Percentiles rank a stretch among this genome's conserved stretches.
These are phyloP conservation scores for Anthophora plumipes DNA, from an alignment of 2,888 invertebrate species.

Conservation along the genomic window DNA sequence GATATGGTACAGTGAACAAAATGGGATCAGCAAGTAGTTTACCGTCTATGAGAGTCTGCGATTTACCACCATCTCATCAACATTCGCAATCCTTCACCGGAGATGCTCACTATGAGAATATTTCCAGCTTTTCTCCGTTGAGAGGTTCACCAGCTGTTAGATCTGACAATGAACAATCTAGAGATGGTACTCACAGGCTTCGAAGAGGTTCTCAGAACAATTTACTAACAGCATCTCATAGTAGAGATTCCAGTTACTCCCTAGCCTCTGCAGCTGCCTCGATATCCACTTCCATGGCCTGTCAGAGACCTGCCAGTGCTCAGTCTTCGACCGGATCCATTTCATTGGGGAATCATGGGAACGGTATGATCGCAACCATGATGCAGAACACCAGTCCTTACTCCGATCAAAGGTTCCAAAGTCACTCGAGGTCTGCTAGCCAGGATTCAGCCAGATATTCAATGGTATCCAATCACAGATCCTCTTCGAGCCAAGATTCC, in stretches of 20 bases:
- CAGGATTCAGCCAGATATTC: conserved; percentile 66
- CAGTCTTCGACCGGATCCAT: conserved; percentile 69
- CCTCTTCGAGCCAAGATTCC: conserved; percentile 71
- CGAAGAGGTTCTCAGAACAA: conserved; percentile 60
- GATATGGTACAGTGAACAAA: conserved; percentile 74
- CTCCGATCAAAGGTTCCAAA: conserved; percentile 53
- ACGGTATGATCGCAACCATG: conserved; percentile 26
- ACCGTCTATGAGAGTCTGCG: conserved; percentile 82
- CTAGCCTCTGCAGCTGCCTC: conserved; percentile 67
- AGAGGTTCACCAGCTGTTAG: conserved; percentile 70
- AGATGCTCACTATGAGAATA: conserved; percentile 81
- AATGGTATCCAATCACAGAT: conserved; percentile 75
- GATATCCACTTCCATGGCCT: conserved; percentile 69
- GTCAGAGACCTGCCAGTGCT: conserved; percentile 74
- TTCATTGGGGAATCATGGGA: conserved; percentile 52
- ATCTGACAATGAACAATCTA: conserved; percentile 65
- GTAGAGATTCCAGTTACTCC: conserved; percentile 79
- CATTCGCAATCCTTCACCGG: conserved; percentile 83
- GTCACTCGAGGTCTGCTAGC: conserved; percentile 76
- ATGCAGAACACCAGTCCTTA: conserved; percentile 50
- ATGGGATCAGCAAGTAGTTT: conserved; percentile 82
- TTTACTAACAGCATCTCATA: conserved; percentile 68
- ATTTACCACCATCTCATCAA: conserved; percentile 77
- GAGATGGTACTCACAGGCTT: conserved; percentile 50
- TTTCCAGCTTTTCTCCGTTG: conserved; percentile 78